These are phyloP conservation scores for Apoda limacodes DNA, from an alignment of 2,888 invertebrate genomes.

Conservation along the genomic window DNA sequence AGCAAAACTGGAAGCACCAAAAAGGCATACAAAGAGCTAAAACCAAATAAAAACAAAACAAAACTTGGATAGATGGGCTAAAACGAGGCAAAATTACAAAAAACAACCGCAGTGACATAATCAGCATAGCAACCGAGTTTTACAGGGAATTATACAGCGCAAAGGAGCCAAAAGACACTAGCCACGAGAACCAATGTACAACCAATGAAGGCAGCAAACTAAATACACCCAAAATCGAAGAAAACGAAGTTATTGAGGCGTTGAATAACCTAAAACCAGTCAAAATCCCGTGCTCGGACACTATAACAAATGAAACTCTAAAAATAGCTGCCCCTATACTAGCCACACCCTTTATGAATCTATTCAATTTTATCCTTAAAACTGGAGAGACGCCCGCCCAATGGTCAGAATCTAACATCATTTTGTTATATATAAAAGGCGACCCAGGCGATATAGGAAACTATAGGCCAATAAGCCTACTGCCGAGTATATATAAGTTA, in stretches of 20 bases:
- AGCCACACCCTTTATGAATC: conserved; percentile 3
- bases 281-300: conserved; percentile 12
- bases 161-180: conserved; percentile 2
- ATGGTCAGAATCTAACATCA: conserved; percentile 10
- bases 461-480: conserved; percentile 11
- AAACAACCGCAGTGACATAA: conserved; percentile 8
- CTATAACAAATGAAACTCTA: conserved; percentile 12
- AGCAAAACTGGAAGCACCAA: conserved; percentile 7
- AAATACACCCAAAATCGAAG: conserved; percentile 2
- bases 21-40: conserved; percentile 11
- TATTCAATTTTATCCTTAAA: conserved; percentile 6
- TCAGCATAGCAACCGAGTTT: conserved; percentile 10
- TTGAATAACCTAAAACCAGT: conserved; percentile 9
- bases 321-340: conserved; percentile 4
- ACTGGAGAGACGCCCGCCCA: conserved; percentile 4
- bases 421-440: conserved; percentile 14
- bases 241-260: not conserved
- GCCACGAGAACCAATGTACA: conserved; percentile 3
- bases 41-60: conserved; percentile 8
- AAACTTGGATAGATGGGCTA: conserved; percentile 9
- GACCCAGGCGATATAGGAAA: conserved; percentile 8
- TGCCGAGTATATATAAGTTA: conserved; percentile 10
- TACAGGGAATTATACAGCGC: conserved; percentile 11
- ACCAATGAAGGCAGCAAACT: conserved; percentile 1
- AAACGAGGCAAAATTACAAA: conserved; percentile 2